These are phyloP conservation scores for Mycteria americana DNA, from an alignment of 2,797 vertebrate genomes.

Conservation along the genomic window DNA sequence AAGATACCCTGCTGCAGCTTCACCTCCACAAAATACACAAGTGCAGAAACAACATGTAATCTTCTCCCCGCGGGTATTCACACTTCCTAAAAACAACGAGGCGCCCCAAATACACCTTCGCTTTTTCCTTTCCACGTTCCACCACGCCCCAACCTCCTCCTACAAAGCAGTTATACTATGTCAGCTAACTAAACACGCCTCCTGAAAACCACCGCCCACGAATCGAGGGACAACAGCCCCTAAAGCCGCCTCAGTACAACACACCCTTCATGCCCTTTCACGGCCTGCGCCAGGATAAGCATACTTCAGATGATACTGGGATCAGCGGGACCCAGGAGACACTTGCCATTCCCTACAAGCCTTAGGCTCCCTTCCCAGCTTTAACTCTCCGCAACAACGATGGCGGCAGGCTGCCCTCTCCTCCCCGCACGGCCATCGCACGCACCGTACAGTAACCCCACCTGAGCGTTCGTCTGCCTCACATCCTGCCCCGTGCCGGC, in stretches of 20 bases:
- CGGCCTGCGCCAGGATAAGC: not conserved
- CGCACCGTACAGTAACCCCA: rapidly evolving
- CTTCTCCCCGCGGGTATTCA: rapidly evolving
- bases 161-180: rapidly evolving
- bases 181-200: not conserved
- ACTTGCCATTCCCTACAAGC: not conserved
- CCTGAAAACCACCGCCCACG: rapidly evolving
- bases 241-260: not conserved
- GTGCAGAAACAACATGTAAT: rapidly evolving
- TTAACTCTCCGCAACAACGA: no score
- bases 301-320: no score
- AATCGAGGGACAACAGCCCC: not conserved
- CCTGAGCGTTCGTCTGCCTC: not conserved
- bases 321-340: not conserved
- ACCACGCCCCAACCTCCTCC: rapidly evolving
- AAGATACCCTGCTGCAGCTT: not conserved
- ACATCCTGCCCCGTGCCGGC: not conserved
- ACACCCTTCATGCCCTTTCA: rapidly evolving
- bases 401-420: not conserved
- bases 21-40: rapidly evolving
- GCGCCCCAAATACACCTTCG: rapidly evolving
- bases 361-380: not conserved
- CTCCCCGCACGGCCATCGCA: not conserved
- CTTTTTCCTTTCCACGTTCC: not conserved
- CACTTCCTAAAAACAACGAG: not conserved